phyloP scores from a whole-genome alignment of 2,888 invertebrate genomes.

The Odontomyia ornata region DNA sequence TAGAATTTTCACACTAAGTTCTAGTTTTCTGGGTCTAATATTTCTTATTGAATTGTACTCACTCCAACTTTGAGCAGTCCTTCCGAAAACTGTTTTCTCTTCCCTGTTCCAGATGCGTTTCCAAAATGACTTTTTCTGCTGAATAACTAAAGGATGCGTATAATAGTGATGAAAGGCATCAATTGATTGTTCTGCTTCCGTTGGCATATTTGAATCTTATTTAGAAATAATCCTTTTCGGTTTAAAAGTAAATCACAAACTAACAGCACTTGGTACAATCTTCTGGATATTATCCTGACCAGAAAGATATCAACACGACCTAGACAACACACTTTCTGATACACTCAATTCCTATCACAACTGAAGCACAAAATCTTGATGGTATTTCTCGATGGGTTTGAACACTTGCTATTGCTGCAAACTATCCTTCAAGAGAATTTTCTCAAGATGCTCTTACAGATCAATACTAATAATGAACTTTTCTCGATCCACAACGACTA shows the following conservation, averaged over 20 bases:
- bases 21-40: too few species aligned
- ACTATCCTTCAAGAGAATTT: neutral
- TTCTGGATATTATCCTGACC: neutral
- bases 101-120: conserved; percentile 81
- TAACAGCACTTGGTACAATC: neutral
- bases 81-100: conserved; percentile 77
- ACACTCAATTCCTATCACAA: too few species aligned
- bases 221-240: conserved; percentile 9
- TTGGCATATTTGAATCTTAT: conserved; percentile 58
- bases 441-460: conserved; percentile 8
- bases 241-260: conserved; percentile 8
- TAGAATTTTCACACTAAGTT: too few species aligned
- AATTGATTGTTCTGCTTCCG: conserved; percentile 64
- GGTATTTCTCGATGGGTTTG: neutral
- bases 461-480: neutral
- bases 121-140: conserved; percentile 69
- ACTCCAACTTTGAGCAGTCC: conserved; percentile 86
- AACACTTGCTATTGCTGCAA: neutral
- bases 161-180: conserved; percentile 75
- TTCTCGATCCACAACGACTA: neutral
- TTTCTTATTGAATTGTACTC: conserved; percentile 61
- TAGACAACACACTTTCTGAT: too few species aligned
- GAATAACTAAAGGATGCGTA: conserved; percentile 70
- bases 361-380: too few species aligned
- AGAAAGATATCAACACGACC: neutral